These are phyloP conservation scores for Penaeus vannamei DNA, from an alignment of 1,140 invertebrate species.

Conservation along the genomic window DNA sequence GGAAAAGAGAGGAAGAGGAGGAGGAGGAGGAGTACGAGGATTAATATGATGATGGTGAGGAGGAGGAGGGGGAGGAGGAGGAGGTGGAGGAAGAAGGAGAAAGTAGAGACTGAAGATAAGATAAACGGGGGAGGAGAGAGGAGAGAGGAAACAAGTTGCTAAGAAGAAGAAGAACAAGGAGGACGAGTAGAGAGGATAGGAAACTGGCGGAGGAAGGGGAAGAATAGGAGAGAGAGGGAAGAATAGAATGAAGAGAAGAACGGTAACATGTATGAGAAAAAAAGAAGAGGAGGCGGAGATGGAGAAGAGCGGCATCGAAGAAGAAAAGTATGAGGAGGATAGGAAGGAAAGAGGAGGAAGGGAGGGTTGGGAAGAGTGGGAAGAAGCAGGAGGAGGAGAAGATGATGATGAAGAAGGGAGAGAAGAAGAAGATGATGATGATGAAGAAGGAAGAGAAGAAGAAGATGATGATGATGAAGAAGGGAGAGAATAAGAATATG, in stretches of 20 bases:
- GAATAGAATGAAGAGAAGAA: background rate
- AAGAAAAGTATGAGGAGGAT: background rate
- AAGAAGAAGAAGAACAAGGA: background rate
- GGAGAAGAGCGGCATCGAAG: background rate
- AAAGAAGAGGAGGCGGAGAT: background rate
- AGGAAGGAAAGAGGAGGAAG: background rate
- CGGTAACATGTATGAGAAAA: background rate
- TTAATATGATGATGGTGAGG: background rate
- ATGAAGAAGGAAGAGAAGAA: background rate
- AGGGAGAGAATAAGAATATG: background rate
- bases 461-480: background rate
- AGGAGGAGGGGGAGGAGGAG: background rate
- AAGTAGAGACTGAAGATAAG: background rate
- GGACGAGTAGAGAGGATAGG: background rate
- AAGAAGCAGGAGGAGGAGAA: background rate
- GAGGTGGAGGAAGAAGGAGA: background rate
- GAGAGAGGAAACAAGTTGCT: background rate
- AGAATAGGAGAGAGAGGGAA: background rate
- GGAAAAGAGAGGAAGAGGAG: background rate
- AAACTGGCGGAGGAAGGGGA: background rate
- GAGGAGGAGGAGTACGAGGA: background rate
- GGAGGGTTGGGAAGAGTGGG: background rate
- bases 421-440: background rate
- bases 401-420: background rate
- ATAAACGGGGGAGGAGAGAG: background rate